A percentile compares a stretch with the other conserved stretches of the same genome.
phyloP scores from a whole-genome alignment of 2,797 vertebrate genomes.

The Tapirus indicus region DNA sequence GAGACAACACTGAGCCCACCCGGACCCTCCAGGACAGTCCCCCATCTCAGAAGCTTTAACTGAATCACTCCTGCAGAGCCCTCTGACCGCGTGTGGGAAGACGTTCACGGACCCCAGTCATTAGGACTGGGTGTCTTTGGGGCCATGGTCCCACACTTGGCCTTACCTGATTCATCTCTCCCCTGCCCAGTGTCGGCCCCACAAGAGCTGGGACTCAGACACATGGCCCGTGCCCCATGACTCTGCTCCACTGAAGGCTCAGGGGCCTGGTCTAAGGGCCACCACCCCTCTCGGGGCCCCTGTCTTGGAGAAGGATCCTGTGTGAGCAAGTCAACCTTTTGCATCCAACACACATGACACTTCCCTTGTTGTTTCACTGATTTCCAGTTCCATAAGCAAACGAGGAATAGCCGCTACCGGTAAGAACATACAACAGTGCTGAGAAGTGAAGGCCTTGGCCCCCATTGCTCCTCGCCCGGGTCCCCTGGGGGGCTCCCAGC shows the following conservation, averaged over 20 bases:
- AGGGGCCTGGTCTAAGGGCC: background rate
- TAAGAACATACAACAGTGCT: background rate
- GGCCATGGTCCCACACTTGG: background rate
- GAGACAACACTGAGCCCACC: background rate
- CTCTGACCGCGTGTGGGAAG: background rate
- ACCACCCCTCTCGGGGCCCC: background rate
- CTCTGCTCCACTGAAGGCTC: background rate
- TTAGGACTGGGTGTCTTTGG: background rate
- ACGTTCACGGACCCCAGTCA: background rate
- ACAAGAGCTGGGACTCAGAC: no score
- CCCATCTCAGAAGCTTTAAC: background rate
- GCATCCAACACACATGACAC: background rate
- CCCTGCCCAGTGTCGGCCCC: accelerated
- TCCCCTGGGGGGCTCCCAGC: background rate
- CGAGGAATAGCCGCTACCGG: background rate
- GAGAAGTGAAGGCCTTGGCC: background rate
- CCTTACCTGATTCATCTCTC: background rate
- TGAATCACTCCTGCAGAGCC: background rate
- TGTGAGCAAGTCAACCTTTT: background rate
- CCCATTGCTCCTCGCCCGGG: accelerated
- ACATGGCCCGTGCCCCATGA: accelerated
- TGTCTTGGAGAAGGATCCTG: background rate
- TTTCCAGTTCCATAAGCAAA: background rate
- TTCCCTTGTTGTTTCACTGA: background rate
- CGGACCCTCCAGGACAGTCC: background rate